Evolutionary conservation across 2,113 vertebrate genomes (phyloP).

Genomic region (Ameiurus melas): DNA sequence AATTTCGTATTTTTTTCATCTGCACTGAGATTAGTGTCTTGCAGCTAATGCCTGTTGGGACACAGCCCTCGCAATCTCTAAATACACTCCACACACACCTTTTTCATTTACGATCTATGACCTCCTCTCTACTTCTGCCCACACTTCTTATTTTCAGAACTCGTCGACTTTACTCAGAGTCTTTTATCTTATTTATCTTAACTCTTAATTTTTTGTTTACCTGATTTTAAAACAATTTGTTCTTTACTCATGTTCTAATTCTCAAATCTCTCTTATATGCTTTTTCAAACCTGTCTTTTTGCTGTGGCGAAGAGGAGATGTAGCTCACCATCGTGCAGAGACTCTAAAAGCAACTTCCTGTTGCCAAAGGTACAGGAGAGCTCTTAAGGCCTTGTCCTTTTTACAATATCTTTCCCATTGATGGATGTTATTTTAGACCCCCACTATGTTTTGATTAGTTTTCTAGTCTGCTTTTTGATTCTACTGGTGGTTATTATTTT

Average conservation of each 20-base stretch:
- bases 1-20: conserved; percentile 22
- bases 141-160: conserved; percentile 4
- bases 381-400: conserved; percentile 30
- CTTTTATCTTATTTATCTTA: not conserved
- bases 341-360: conserved; percentile 26
- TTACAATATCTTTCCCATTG: conserved; percentile 17
- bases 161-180: not conserved
- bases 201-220: not conserved
- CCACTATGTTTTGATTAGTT: conserved; percentile 33
- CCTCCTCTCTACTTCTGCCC: not conserved
- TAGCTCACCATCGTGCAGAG: conserved; percentile 15
- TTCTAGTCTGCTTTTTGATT: conserved; percentile 36
- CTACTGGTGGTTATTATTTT: conserved; percentile 10
- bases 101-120: not conserved
- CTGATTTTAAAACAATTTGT: not conserved
- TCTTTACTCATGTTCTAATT: not conserved
- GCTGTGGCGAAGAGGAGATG: not conserved
- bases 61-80: conserved; percentile 8
- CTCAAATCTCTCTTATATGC: not conserved
- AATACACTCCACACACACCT: conserved; percentile 13
- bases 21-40: conserved; percentile 49
- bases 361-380: conserved; percentile 16
- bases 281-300: not conserved
- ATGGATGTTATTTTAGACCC: conserved; percentile 36
- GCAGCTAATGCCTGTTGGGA: conserved; percentile 43